Evolutionary conservation across 2,797 vertebrate genomes (phyloP), one percentile per base, ranked within the genome.

Genomic region (Lithobates pipiens): DNA sequence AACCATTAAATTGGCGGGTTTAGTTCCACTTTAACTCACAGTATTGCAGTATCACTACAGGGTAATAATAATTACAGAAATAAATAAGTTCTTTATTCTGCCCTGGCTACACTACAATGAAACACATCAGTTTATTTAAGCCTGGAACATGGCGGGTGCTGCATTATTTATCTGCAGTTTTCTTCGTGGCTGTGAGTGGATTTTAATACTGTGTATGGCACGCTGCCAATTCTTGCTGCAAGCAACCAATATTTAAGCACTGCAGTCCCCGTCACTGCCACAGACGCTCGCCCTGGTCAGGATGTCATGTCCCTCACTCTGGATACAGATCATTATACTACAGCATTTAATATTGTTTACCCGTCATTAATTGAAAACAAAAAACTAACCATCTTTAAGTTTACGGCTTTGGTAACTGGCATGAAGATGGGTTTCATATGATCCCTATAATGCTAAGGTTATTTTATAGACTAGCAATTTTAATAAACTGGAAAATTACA

Each of bases 121-220:
- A 54, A 70, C 70, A 73, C 71, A 81, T 61, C 25, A 23, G 23
- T 68, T 44, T 57, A 77, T 76, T 76, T 83, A 84, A 67, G 29
- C 77, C 77, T 82, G 86, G 74, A 15, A 50, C 76, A 89, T 89
- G 78, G 0, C 0, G 89, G 84, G 36, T 88, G 46, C 77, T 89
- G 67, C 85, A 87, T 84, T 78, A 89, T 89, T 89, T 89, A 91
- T 76, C 85, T 82, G 61, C 69, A 86, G 85, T 68, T 34, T 27
- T 71, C 78, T 78, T 23, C 0, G 29, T 13, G 29, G 71, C 50
- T 75, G 39, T 25, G 54, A 82, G 67, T 44, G 0, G 34, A 18
- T 29, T 82, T 88, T 83, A 84, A 81, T 65, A 29, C 42, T 78
- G 82, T 11, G 67, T 25, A 61, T 2, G 63, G 88, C 68, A 76